phyloP scores from a whole-genome alignment of 2,888 invertebrate species.

The Cephalotes varians region DNA sequence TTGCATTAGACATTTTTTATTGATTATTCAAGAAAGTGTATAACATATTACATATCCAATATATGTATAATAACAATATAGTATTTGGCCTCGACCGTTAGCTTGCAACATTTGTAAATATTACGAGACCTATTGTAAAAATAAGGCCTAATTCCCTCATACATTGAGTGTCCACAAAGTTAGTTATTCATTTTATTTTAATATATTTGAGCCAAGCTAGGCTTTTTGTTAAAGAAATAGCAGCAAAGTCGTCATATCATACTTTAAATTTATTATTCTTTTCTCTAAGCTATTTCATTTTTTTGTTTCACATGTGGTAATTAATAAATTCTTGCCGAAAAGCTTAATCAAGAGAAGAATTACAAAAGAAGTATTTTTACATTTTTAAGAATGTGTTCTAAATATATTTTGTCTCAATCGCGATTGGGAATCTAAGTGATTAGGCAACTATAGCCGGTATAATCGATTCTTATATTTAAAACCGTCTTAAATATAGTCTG shows the following conservation, averaged over 20 bases:
- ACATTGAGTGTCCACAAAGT: conserved; percentile 40
- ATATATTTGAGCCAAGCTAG: background rate
- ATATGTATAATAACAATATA: conserved; percentile 62
- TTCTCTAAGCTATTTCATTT: conserved; percentile 1
- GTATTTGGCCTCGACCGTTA: conserved; percentile 64
- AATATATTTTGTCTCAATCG: background rate
- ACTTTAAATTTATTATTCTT: background rate
- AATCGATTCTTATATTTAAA: too few species aligned
- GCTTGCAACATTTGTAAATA: conserved; percentile 74
- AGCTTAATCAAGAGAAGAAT: background rate
- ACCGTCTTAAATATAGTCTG: too few species aligned
- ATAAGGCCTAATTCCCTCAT: conserved; percentile 63
- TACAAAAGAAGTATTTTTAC: conserved; percentile 37
- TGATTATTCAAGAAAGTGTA: conserved; percentile 64
- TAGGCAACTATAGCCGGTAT: too few species aligned
- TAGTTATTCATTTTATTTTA: conserved; percentile 27
- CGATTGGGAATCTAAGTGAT: background rate
- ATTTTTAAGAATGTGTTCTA: conserved; percentile 39
- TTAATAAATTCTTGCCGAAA: background rate
- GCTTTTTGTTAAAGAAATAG: conserved; percentile 8
- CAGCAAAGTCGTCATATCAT: background rate
- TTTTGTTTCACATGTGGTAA: background rate
- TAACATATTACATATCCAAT: conserved; percentile 27
- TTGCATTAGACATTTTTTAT: conserved; percentile 60
- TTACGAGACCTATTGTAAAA: conserved; percentile 61